Conservation (phyloP, 2,888 invertebrate genomes). For the Clitarchus hookeri region DNA sequence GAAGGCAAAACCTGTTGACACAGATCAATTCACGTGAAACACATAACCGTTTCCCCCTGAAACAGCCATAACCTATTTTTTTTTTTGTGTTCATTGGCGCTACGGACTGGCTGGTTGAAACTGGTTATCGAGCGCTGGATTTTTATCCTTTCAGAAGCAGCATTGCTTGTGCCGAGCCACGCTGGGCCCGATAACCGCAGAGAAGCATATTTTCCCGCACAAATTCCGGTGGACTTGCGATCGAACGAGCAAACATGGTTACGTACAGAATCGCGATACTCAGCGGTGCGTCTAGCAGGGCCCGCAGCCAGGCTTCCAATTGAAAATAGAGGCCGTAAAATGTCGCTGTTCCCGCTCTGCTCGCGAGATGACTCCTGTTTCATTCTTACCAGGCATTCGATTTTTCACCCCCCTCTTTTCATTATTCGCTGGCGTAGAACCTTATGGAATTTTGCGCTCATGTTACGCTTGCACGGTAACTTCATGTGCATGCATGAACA, state of each 20-base stretch:
- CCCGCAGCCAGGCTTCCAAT: background rate
- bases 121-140: background rate
- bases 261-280: background rate
- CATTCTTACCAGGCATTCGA: background rate
- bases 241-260: constrained; percentile 9
- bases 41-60: too few relatives aligned
- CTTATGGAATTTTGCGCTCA: background rate
- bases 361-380: background rate
- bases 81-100: too few relatives aligned
- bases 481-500: background rate
- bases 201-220: background rate
- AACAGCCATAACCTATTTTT: too few relatives aligned
- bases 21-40: too few relatives aligned
- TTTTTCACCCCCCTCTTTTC: background rate
- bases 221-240: background rate
- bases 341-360: background rate
- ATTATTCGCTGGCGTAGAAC: background rate
- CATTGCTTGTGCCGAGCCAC: background rate
- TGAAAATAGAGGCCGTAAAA: background rate
- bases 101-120: background rate
- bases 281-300: background rate
- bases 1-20: too few relatives aligned
- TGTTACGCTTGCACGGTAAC: background rate
- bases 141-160: background rate
- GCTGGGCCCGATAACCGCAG: background rate